A percentile compares a stretch with the other conserved stretches of the same genome.
phyloP scores from a whole-genome alignment of 2,113 vertebrate species.

The Mastomys coucha region DNA sequence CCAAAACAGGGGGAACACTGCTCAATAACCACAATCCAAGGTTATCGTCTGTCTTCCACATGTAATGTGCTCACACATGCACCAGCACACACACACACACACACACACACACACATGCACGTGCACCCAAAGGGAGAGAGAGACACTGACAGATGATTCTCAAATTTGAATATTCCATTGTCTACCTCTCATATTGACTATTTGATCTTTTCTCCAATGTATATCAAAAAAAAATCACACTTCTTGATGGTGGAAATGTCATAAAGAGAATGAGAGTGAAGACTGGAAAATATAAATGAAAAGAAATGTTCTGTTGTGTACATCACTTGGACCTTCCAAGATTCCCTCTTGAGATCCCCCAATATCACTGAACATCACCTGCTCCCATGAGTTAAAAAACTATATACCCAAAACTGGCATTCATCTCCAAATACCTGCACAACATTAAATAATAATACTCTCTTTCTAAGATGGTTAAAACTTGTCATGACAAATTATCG shows the following conservation, averaged over 20 bases:
- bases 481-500: background rate
- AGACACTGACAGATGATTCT: background rate
- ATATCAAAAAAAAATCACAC: background rate
- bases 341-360: background rate
- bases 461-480: background rate
- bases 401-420: background rate
- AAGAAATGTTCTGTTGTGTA: background rate
- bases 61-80: background rate
- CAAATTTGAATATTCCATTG: constrained; percentile 34
- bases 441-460: constrained; percentile 18
- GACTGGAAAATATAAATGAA: background rate
- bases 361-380: background rate
- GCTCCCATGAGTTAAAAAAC: background rate
- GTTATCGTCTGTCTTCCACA: background rate
- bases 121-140: background rate
- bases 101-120: background rate
- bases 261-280: background rate
- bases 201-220: background rate
- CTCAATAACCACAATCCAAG: background rate
- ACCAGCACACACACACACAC: background rate
- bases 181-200: constrained; percentile 33
- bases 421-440: background rate
- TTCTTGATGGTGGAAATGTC: background rate
- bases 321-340: background rate
- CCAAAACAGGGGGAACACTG: background rate